A percentile compares a stretch with the other conserved stretches of the same genome.
Conservation (phyloP, 2,113 vertebrate genomes). For the Dipodomys merriami region DNA sequence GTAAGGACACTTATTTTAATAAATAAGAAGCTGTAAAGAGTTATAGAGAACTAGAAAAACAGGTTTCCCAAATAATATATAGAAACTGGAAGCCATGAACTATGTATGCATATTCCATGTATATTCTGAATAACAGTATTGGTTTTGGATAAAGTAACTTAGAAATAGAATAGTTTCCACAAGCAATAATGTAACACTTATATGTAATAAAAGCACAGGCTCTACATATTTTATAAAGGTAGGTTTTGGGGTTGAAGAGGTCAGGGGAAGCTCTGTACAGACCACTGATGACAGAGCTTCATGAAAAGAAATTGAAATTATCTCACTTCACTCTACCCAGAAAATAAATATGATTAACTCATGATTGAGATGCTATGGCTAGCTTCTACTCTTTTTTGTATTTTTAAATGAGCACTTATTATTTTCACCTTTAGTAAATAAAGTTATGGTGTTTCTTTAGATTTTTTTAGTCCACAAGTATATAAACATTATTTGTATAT, state of each 20-base stretch:
- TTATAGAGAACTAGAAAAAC: neutral
- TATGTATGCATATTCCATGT: neutral
- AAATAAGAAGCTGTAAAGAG: neutral
- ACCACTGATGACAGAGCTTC: neutral
- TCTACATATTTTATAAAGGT: neutral
- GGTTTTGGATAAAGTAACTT: neutral
- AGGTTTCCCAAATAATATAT: neutral
- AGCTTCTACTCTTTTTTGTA: neutral
- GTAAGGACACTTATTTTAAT: neutral
- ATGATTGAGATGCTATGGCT: neutral
- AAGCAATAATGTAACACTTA: neutral
- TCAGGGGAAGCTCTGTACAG: neutral
- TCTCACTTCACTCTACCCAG: neutral
- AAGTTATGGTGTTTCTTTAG: neutral
- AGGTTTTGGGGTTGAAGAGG: no score
- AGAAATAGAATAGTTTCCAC: neutral
- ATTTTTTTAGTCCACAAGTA: neutral
- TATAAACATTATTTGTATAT: neutral
- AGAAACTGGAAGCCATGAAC: neutral
- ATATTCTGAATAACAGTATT: neutral
- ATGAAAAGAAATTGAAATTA: neutral
- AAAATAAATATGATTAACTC: neutral
- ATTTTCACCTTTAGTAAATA: conserved; percentile 7
- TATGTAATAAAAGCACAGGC: neutral
- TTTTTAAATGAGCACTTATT: neutral